phyloP scores from a whole-genome alignment of 2,888 invertebrate species.

The Mimumesa dahlbomi region DNA sequence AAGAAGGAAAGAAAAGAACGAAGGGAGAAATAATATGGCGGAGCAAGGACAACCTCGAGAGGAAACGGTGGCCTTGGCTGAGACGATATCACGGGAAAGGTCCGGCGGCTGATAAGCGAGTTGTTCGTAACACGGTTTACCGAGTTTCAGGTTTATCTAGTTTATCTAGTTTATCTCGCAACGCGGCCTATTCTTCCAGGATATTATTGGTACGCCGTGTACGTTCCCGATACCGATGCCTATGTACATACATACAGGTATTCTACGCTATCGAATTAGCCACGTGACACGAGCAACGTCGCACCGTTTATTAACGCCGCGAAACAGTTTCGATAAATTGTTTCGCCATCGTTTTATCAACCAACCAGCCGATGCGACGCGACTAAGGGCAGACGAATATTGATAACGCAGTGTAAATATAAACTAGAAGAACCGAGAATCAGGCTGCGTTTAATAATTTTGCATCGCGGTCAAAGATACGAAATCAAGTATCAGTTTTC shows the following conservation, averaged over 20 bases:
- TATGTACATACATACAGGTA: slow-evolving; percentile 33
- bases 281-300: not conserved
- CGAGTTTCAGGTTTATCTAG: slow-evolving; percentile 46
- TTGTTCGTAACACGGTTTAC: slow-evolving; percentile 45
- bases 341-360: too few relatives aligned
- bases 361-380: too few relatives aligned
- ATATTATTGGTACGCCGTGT: slow-evolving; percentile 44
- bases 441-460: too few relatives aligned
- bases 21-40: slow-evolving; percentile 23
- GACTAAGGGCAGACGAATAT: slow-evolving; percentile 20
- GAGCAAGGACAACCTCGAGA: not conserved
- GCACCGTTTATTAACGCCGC: not conserved
- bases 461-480: too few relatives aligned
- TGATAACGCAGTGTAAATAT: slow-evolving; percentile 4
- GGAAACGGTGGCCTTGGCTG: not conserved
- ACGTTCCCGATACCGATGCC: slow-evolving; percentile 40
- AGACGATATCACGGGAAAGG: slow-evolving; percentile 54
- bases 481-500: too few relatives aligned
- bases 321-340: not conserved
- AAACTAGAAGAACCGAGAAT: too few relatives aligned
- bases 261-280: slow-evolving; percentile 54
- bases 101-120: slow-evolving; percentile 55
- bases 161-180: slow-evolving; percentile 54
- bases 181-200: slow-evolving; percentile 49
- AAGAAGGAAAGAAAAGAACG: not conserved